A percentile compares a stretch with the other conserved stretches of the same genome.
phyloP scores from a whole-genome alignment of 2,113 vertebrate species.

The Propithecus coquereli region DNA sequence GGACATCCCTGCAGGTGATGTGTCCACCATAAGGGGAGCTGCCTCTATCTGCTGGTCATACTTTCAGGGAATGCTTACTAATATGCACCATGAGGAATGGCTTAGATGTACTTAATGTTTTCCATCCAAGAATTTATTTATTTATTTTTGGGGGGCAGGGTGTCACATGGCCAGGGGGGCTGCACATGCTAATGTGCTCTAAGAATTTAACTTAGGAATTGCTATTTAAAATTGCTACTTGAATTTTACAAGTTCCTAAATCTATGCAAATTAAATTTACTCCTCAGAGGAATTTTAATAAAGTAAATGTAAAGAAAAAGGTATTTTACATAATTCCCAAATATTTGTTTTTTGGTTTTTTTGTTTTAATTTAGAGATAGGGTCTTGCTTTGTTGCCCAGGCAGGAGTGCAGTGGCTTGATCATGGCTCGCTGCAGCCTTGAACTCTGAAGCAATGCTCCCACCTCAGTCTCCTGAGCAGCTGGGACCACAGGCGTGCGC shows the following conservation, averaged over 20 bases:
- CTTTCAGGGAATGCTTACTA: background rate
- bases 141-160: no score
- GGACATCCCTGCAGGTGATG: fast-evolving
- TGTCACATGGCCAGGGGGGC: no score
- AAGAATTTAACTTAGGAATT: background rate
- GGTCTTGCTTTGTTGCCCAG: background rate
- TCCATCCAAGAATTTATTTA: background rate
- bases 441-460: background rate
- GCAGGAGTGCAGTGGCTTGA: background rate
- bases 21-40: fast-evolving
- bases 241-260: background rate
- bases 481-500: background rate
- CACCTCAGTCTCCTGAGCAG: background rate
- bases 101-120: background rate
- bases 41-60: background rate
- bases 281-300: background rate
- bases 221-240: background rate
- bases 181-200: no score
- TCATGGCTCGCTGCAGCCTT: background rate
- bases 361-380: no score
- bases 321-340: background rate
- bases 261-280: background rate
- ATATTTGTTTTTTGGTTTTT: background rate
- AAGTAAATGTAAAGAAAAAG: background rate
- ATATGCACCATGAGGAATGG: background rate